Percentiles rank a stretch among this genome's conserved stretches.
phyloP scores from a whole-genome alignment of 2,113 vertebrate species.

The Tragelaphus imberbis region DNA sequence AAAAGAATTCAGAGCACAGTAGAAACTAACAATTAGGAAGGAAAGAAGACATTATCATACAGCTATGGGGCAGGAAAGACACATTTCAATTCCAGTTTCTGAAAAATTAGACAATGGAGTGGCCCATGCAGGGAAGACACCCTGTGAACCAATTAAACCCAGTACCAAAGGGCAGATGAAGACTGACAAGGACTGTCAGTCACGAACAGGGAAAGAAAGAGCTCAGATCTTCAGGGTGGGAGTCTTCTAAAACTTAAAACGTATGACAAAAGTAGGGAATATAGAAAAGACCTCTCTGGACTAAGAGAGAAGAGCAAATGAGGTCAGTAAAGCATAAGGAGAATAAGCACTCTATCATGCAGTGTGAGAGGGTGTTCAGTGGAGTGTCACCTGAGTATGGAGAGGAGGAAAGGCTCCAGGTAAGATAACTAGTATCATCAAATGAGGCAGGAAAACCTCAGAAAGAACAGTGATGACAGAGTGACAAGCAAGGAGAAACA shows the following conservation, averaged over 20 bases:
- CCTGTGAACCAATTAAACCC: background rate
- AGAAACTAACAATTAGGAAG: background rate
- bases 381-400: background rate
- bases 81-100: background rate
- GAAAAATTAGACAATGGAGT: background rate
- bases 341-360: background rate
- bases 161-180: background rate
- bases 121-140: background rate
- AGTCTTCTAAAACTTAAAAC: background rate
- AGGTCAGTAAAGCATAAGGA: too few relatives aligned
- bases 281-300: background rate
- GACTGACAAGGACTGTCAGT: too few relatives aligned
- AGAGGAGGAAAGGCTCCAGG: accelerated
- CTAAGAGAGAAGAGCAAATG: background rate
- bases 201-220: background rate
- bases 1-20: background rate
- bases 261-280: background rate
- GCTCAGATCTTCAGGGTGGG: background rate
- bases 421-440: background rate
- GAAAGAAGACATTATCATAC: background rate
- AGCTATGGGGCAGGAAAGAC: background rate
- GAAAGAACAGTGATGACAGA: background rate
- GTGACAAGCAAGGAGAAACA: background rate
- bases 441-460: background rate
- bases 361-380: accelerated